Evolutionary conservation across 2,797 vertebrate genomes (phyloP).

Genomic region (Pangasius macronema): DNA sequence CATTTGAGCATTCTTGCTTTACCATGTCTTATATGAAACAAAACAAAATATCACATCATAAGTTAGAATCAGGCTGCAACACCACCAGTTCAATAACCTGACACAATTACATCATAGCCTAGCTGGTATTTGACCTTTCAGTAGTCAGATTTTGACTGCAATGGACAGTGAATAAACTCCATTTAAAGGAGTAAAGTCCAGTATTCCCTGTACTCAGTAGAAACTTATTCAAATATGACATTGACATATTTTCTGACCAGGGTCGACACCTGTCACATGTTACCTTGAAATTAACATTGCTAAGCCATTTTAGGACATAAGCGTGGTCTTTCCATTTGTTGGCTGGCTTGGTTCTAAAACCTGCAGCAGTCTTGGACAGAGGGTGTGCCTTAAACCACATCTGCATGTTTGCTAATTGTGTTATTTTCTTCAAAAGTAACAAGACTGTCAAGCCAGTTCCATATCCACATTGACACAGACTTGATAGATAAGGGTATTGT

Average conservation of each 20-base stretch:
- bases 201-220: background rate
- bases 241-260: background rate
- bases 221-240: background rate
- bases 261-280: background rate
- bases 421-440: background rate
- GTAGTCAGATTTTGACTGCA: background rate
- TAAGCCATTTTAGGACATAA: background rate
- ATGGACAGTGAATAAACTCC: too few species aligned
- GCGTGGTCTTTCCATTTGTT: background rate
- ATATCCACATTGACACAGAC: background rate
- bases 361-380: too few species aligned
- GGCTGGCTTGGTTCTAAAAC: background rate
- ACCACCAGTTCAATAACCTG: background rate
- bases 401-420: too few species aligned
- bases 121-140: background rate
- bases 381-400: too few species aligned
- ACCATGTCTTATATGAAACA: background rate
- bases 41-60: background rate
- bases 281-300: background rate
- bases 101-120: background rate
- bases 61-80: background rate
- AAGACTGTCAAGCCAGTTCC: background rate
- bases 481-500: background rate
- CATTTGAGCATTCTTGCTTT: background rate
- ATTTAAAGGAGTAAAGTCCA: background rate